These are phyloP conservation scores for Diplazon laetatorius DNA, from an alignment of 2,888 invertebrate species.

Conservation along the genomic window DNA sequence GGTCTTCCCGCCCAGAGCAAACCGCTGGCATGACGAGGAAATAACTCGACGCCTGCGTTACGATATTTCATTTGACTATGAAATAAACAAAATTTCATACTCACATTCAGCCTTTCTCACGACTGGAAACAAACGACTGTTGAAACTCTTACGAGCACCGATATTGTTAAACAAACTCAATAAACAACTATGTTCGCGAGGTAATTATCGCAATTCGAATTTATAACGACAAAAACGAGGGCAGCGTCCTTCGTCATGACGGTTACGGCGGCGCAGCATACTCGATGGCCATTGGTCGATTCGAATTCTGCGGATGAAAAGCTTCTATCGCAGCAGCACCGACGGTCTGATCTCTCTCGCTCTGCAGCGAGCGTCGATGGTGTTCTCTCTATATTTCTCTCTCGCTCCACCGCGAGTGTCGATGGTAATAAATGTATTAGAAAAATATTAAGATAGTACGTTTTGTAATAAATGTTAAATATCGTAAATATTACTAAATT, in stretches of 20 bases:
- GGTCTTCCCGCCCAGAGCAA: conserved; percentile 21
- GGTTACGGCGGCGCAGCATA: background rate
- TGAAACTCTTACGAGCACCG: background rate
- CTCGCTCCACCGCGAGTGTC: no score
- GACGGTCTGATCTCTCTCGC: no score
- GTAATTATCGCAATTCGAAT: conserved; percentile 40
- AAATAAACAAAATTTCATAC: background rate
- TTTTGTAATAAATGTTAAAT: no score
- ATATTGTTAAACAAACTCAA: conserved; percentile 9
- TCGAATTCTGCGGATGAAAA: background rate
- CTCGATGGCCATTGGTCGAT: conserved; percentile 1
- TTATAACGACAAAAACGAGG: conserved; percentile 34
- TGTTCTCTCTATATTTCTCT: no score
- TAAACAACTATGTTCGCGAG: conserved; percentile 21
- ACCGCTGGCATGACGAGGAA: background rate
- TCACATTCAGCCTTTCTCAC: background rate
- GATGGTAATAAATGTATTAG: no score
- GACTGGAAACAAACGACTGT: background rate
- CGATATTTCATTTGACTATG: background rate
- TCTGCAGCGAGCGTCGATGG: no score
- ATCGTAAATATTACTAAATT: no score
- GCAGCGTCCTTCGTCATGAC: conserved; percentile 6
- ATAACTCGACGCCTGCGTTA: background rate
- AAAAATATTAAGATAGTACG: no score
- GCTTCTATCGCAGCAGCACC: no score